phyloP scores from a whole-genome alignment of 2,888 invertebrate genomes.

The Isotomurus palustris region DNA sequence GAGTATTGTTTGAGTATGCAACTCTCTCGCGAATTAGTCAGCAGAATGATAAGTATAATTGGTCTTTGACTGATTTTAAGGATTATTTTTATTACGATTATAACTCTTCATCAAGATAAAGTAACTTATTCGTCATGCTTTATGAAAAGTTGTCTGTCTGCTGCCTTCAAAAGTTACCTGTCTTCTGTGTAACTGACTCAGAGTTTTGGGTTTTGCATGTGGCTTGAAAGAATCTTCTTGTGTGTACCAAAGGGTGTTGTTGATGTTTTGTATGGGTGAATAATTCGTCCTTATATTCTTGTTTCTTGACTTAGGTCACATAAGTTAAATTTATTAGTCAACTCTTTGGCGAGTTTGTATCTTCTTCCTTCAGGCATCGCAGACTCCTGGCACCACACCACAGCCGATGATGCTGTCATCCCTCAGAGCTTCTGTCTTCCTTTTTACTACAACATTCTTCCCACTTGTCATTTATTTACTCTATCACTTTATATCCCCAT shows the following conservation, averaged over 20 bases:
- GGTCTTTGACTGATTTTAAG: background rate
- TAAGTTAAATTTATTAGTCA: slow-evolving; percentile 1
- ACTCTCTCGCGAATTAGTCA: no score
- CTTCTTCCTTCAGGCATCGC: background rate
- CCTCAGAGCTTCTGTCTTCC: no score
- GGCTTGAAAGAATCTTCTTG: background rate
- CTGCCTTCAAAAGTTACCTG: background rate
- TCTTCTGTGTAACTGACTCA: background rate
- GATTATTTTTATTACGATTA: background rate
- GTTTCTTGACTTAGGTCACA: background rate
- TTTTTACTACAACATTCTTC: no score
- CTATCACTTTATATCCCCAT: no score
- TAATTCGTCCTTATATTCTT: background rate
- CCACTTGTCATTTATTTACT: no score
- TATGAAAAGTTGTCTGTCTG: no score
- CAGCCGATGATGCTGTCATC: slow-evolving; percentile 14
- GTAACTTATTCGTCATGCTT: no score
- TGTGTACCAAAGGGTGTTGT: slow-evolving; percentile 4
- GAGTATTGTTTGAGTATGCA: no score
- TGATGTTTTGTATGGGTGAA: no score
- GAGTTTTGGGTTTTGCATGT: background rate
- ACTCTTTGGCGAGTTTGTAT: background rate
- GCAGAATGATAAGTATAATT: no score
- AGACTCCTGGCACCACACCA: slow-evolving; percentile 13
- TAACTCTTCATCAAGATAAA: background rate